phyloP scores from a whole-genome alignment of 2,797 vertebrate genomes.

The Melanotaenia boesemani region DNA sequence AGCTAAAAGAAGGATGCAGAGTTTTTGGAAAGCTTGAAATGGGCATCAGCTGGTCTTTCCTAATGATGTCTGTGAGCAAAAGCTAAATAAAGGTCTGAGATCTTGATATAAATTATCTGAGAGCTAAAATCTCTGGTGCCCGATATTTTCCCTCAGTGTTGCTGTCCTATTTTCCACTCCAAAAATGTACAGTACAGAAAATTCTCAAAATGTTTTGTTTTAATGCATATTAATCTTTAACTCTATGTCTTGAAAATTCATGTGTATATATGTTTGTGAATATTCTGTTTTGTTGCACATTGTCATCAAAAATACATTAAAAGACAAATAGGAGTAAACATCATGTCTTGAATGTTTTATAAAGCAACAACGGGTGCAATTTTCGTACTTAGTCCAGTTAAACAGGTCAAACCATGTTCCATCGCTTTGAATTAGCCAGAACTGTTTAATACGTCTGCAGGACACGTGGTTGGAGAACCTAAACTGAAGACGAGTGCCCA shows the following conservation, averaged over 20 bases:
- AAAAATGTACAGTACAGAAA: too few relatives aligned
- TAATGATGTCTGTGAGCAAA: background rate
- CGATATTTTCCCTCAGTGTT: too few relatives aligned
- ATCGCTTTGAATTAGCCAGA: background rate
- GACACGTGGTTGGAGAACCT: background rate
- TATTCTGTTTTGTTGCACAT: background rate
- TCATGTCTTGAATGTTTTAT: background rate
- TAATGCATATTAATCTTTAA: background rate
- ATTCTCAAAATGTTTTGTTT: background rate
- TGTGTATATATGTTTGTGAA: background rate
- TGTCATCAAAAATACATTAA: too few relatives aligned
- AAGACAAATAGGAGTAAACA: too few relatives aligned
- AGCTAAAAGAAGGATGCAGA: too few relatives aligned
- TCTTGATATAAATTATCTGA: background rate
- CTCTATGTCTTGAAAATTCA: background rate
- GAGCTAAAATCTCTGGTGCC: background rate
- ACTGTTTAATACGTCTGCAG: background rate
- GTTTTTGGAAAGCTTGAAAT: background rate
- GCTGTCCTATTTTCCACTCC: background rate
- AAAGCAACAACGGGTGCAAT: background rate
- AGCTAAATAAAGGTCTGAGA: background rate
- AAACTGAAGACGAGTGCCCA: background rate
- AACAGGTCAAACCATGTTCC: background rate
- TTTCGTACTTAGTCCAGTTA: background rate
- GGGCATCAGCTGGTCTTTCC: background rate